Conservation (phyloP, 2,113 vertebrate species). For the Spea multiplicata region DNA sequence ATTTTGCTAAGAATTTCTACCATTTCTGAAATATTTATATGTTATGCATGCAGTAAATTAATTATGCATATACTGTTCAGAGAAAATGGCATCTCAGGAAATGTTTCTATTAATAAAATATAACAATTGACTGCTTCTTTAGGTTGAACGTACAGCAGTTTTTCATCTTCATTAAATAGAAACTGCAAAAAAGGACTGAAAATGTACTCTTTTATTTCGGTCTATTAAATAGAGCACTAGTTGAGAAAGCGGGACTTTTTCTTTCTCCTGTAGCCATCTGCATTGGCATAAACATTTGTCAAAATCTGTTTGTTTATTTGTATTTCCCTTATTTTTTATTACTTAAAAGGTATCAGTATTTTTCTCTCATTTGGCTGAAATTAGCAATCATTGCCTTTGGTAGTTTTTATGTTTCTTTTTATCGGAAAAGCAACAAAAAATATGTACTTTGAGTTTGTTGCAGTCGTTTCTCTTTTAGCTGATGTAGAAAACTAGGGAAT, state of each 20-base stretch:
- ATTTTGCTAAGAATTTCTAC: constrained; percentile 23
- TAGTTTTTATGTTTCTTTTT: neutral
- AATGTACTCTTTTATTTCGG: constrained; percentile 22
- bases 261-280: neutral
- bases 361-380: neutral
- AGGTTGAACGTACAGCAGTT: constrained; percentile 27
- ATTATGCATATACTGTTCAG: constrained; percentile 45
- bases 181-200: constrained; percentile 17
- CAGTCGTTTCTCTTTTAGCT: too few relatives aligned
- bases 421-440: neutral
- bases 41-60: constrained; percentile 36
- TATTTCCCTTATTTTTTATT: neutral
- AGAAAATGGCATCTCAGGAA: constrained; percentile 35
- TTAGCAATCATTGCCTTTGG: neutral
- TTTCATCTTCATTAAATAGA: constrained; percentile 17
- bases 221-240: neutral
- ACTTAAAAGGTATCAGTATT: neutral
- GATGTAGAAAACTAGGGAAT: too few relatives aligned
- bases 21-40: constrained; percentile 37
- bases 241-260: neutral
- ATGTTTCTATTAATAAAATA: constrained; percentile 48
- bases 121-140: constrained; percentile 43
- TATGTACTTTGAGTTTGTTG: neutral
- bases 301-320: constrained; percentile 1
- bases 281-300: constrained; percentile 4